Conservation (phyloP, 2,797 vertebrate genomes). For the Chromobotia macracanthus region DNA sequence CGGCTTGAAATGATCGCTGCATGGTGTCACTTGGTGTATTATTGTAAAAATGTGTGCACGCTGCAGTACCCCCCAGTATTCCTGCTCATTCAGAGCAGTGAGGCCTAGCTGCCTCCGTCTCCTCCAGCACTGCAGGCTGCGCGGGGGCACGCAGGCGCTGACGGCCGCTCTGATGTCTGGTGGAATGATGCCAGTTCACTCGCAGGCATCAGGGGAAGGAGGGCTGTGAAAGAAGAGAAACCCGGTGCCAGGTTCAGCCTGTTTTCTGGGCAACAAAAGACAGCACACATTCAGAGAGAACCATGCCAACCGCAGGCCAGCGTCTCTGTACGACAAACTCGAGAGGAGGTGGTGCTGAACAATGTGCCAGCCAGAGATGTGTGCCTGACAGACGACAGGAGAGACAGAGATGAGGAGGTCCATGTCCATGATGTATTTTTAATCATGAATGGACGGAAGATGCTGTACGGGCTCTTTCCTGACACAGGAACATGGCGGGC, state of each 20-base stretch:
- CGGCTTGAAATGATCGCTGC: too few relatives aligned
- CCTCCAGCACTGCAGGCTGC: constrained; percentile 21
- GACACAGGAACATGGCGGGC: not conserved
- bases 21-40: not conserved
- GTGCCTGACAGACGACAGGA: constrained; percentile 14
- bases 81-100: not conserved
- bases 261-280: constrained; percentile 66
- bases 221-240: constrained; percentile 67
- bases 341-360: constrained; percentile 41
- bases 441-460: constrained; percentile 27
- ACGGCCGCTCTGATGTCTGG: constrained; percentile 67
- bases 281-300: constrained; percentile 56
- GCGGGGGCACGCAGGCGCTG: constrained; percentile 40
- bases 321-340: constrained; percentile 36
- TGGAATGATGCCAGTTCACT: constrained; percentile 71
- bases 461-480: constrained; percentile 7
- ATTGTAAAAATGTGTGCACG: too few relatives aligned
- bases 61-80: too few relatives aligned
- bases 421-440: constrained; percentile 37
- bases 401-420: constrained; percentile 1
- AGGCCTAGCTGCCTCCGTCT: constrained; percentile 11
- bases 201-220: constrained; percentile 56
- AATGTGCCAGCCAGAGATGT: constrained; percentile 41
- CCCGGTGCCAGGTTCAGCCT: constrained; percentile 67
- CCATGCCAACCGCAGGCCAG: constrained; percentile 35